Evolutionary conservation across 1,140 invertebrate species (phyloP), one percentile per base, ranked within the genome.

Genomic region (Drosophila truncata): DNA sequence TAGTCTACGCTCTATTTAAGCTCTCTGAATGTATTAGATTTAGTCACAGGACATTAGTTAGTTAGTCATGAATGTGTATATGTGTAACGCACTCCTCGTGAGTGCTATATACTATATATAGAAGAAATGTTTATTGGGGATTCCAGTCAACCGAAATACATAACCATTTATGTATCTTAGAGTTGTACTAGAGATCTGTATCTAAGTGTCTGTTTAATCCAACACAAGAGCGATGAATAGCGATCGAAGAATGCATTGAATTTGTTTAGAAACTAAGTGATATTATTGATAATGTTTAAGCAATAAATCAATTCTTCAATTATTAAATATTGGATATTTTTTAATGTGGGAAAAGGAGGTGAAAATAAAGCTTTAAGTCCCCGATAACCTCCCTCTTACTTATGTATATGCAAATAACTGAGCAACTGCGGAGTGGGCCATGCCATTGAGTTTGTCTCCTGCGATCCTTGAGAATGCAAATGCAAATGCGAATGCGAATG

Each of bases 261-360:
- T 86, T 90, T 90, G 85, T 91, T 90, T 90, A 90, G 85, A 41
- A 37, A 46, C 70, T 90, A 90, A 90, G 85, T 85, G 85, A 91
- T 90, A 90, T 90, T 90, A 90, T 90, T 90, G 85, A 91, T 90
- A 82, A 67, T 91, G 81, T 85, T 90, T 90, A 90, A 90, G 85
- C 85, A 90, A 90, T 90, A 90, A 90, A 91, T 70, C 82, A 90
- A 90, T 85, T 90, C 84, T 88, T 85, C 69, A 90, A 90, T 69
- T 71, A 79, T 79, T 50, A 77, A 75, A 27, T 27, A 9, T 11
- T 3, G 0, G 0, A 0, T 0, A 18, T 7, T 50, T 54, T 29
- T 41, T 18, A 13, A 10, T 16, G 14, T 4, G 6, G 13, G 23
- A 33, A 13, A 44, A 14, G 23, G 13, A 42, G 9, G 10, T 8